Evolutionary conservation across 2,797 vertebrate species (phyloP), one percentile per base, ranked within the genome.

Genomic region (Triplophysa yarkandensis): DNA sequence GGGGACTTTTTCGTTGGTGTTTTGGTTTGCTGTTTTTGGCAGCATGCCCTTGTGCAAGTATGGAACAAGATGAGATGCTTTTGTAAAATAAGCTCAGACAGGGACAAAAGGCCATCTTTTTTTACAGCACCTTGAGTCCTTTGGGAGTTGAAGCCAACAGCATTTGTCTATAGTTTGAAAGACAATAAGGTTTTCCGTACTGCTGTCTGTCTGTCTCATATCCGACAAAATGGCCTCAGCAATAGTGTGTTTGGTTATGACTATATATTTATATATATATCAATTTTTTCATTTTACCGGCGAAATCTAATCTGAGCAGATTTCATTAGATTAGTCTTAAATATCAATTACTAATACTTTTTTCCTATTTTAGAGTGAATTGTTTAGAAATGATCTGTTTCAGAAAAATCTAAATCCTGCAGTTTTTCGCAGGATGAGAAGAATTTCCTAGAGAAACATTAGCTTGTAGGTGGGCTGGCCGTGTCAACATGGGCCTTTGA

Each of bases 401-500:
- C 39, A 23, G 30, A 74, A 57, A 43, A 39, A 57, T 41, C 25
- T 19, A 77, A 36, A 21, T n/a, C 54, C 55, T 4, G 13, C 68
- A 61, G 60, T 55, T 63, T 52, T 63, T 69, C 61, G 43, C 6
- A 17, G 19, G 32, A 17, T 68, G n/a, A 1, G 9, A 68, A 32
- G 36, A 63, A n/a, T 43, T 66, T 65, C 46, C 60, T 71, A 32
- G 48, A 63, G 52, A 75, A 71, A 36, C 46, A 48, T 68, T 65
- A 44, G 43, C 61, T 78, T 78, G 65, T 77, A 81, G 71, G 72
- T 78, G 65, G 58, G 46, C 19, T 52, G 61, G 28, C 27, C 61
- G 57, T 64, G 62, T 76, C 69, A 76, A 78, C 71, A 74, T 77
- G 28, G 80, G 81, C 77, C 77, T 86, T 52, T 77, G 82, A 86